These are phyloP conservation scores for Molorchus minor DNA, from an alignment of 2,888 invertebrate species.

Conservation along the genomic window DNA sequence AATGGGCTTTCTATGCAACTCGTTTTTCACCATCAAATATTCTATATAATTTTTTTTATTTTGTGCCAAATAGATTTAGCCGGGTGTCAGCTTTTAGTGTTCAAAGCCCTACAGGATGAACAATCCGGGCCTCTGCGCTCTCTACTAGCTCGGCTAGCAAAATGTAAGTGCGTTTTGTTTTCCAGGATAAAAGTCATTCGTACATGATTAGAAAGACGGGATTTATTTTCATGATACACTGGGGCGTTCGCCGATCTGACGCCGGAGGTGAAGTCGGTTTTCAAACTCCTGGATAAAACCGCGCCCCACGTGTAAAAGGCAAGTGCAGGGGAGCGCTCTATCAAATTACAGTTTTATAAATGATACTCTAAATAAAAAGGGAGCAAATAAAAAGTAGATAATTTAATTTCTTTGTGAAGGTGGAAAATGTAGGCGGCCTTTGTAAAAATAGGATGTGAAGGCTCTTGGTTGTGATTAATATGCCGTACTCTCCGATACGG, in stretches of 20 bases:
- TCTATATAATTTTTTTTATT: too few relatives aligned
- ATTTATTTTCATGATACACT: constrained; percentile 45
- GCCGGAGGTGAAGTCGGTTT: constrained; percentile 45
- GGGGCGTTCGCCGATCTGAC: constrained; percentile 40
- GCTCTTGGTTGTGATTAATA: constrained; percentile 1
- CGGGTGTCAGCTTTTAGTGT: too few relatives aligned
- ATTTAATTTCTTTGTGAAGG: constrained; percentile 40
- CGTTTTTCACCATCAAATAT: too few relatives aligned
- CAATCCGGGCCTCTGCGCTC: neutral
- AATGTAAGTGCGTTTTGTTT: neutral
- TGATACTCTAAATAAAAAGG: constrained; percentile 43
- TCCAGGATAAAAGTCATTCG: constrained; percentile 39
- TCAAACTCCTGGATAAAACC: constrained; percentile 40
- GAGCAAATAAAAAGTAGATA: constrained; percentile 38
- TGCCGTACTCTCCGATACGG: neutral
- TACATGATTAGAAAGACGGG: constrained; percentile 46
- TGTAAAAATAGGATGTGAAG: neutral
- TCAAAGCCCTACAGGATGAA: too few relatives aligned
- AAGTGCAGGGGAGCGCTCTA: constrained; percentile 43
- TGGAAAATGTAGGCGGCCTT: too few relatives aligned
- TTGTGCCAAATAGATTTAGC: too few relatives aligned
- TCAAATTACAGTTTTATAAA: constrained; percentile 48
- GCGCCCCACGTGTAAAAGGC: constrained; percentile 42
- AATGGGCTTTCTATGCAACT: too few relatives aligned
- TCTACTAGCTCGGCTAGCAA: neutral